phyloP scores from a whole-genome alignment of 2,888 invertebrate species.

The Chromoteleia sp. region DNA sequence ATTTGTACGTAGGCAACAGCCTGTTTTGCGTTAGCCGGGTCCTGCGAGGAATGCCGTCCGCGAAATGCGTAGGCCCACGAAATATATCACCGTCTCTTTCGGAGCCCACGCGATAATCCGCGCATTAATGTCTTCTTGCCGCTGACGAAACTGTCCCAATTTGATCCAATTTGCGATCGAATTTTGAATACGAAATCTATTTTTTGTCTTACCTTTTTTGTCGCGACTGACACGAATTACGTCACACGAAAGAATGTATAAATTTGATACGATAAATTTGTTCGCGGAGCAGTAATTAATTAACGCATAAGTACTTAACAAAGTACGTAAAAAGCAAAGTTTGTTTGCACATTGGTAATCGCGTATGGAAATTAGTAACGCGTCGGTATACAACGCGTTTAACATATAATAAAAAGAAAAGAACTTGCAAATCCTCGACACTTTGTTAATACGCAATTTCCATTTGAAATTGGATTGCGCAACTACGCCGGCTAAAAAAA shows the following conservation, averaged over 20 bases:
- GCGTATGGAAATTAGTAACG: constrained; percentile 30
- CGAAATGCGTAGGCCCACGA: constrained; percentile 67
- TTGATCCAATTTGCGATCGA: constrained; percentile 37
- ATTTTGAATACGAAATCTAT: neutral
- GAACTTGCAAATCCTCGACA: neutral
- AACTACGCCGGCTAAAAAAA: constrained; percentile 23
- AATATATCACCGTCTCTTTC: constrained; percentile 72
- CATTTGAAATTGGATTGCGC: constrained; percentile 21
- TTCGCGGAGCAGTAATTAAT: no score
- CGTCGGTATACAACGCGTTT: constrained; percentile 24
- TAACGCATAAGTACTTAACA: no score
- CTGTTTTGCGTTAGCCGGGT: constrained; percentile 74
- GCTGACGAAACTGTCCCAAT: constrained; percentile 67
- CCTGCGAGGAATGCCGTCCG: constrained; percentile 76
- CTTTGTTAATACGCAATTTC: constrained; percentile 7
- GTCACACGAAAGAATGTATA: neutral
- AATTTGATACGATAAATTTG: neutral
- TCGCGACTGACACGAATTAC: neutral
- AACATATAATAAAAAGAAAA: constrained; percentile 21
- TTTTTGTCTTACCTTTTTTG: constrained; percentile 6
- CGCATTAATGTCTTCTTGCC: constrained; percentile 64
- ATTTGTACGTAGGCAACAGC: constrained; percentile 75
- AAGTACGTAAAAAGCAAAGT: constrained; percentile 21
- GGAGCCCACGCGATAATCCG: constrained; percentile 63
- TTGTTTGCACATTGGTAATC: constrained; percentile 32